Conservation (phyloP, 2,797 vertebrate genomes). For the Aeoliscus strigatus region DNA sequence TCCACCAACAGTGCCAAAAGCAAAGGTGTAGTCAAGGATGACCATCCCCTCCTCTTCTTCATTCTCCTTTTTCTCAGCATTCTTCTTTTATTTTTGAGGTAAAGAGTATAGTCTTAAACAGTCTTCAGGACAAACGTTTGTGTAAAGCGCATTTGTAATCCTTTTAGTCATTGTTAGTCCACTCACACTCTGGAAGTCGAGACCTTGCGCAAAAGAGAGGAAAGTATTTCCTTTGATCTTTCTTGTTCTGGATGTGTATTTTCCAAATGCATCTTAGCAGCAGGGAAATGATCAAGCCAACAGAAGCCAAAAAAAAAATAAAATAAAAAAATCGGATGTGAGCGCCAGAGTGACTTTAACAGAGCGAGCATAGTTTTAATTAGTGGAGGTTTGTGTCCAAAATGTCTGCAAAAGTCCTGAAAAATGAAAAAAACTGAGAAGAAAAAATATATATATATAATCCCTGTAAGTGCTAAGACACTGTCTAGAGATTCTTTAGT, state of each 20-base stretch:
- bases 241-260: slow-evolving; percentile 39
- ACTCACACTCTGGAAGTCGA: slow-evolving; percentile 65
- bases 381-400: slow-evolving; percentile 37
- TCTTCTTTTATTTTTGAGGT: slow-evolving; percentile 54
- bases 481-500: slow-evolving; percentile 28
- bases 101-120: slow-evolving; percentile 54
- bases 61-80: slow-evolving; percentile 19
- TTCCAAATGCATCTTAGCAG: slow-evolving; percentile 61
- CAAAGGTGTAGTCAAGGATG: slow-evolving; percentile 46
- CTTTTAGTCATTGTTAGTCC: slow-evolving; percentile 27
- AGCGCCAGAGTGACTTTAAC: slow-evolving; percentile 28
- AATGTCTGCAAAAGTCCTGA: slow-evolving; percentile 35
- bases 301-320: slow-evolving; percentile 29
- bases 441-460: slow-evolving; percentile 12
- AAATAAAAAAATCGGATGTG: slow-evolving; percentile 5
- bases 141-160: slow-evolving; percentile 41
- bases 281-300: slow-evolving; percentile 56
- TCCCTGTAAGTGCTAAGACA: slow-evolving; percentile 52
- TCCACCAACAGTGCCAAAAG: slow-evolving; percentile 53
- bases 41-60: slow-evolving; percentile 26
- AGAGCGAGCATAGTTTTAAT: slow-evolving; percentile 33
- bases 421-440: slow-evolving; percentile 21
- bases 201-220: slow-evolving; percentile 69
- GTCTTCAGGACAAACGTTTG: slow-evolving; percentile 47
- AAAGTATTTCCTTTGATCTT: slow-evolving; percentile 74